These are phyloP conservation scores for Galeruca laticollis DNA, from an alignment of 2,888 invertebrate genomes.

Conservation along the genomic window DNA sequence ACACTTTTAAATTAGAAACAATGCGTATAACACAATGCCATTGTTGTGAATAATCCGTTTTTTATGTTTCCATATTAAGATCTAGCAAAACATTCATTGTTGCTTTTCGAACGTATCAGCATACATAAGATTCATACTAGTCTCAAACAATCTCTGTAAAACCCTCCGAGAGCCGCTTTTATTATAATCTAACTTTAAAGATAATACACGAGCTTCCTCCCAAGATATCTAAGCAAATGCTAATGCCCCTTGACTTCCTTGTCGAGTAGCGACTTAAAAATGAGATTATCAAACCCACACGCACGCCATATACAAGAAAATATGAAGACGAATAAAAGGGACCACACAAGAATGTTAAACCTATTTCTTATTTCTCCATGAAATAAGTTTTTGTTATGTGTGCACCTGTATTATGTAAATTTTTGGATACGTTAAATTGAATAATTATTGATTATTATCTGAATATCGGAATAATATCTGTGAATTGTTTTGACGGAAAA, in stretches of 20 bases:
- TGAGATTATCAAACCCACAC: slow-evolving; percentile 48
- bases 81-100: not conserved
- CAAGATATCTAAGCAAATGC: slow-evolving; percentile 33
- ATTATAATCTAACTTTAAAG: slow-evolving; percentile 18
- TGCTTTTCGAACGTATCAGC: not conserved
- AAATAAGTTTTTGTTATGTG: not conserved
- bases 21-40: not conserved
- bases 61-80: not conserved
- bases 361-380: not conserved
- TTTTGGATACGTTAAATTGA: not conserved
- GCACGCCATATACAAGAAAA: slow-evolving; percentile 27
- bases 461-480: not conserved
- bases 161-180: slow-evolving; percentile 10
- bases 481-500: too few relatives aligned
- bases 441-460: not conserved
- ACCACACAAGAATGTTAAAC: slow-evolving; percentile 45
- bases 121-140: not conserved
- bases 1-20: not conserved
- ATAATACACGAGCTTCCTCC: slow-evolving; percentile 17
- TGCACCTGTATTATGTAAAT: slow-evolving; percentile 2
- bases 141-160: not conserved
- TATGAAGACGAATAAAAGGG: slow-evolving; percentile 41
- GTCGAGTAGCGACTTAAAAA: slow-evolving; percentile 38
- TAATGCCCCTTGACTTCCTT: slow-evolving; percentile 36
- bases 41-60: not conserved